Base-by-base conservation (phyloP, 2,797 vertebrate species). In the Sparidentex hasta region DNA sequence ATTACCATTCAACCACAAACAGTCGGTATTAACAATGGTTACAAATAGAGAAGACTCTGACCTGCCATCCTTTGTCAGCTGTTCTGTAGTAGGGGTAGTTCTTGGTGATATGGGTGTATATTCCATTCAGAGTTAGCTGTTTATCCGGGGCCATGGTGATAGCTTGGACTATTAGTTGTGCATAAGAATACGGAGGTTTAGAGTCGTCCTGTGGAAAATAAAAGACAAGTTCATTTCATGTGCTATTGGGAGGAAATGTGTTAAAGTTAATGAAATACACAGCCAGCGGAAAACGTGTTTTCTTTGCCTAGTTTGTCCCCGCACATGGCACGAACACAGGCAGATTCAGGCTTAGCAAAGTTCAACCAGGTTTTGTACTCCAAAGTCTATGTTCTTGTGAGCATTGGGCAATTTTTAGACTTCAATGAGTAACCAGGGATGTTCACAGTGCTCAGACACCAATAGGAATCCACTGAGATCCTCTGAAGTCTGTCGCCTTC, bases 41-140 rank as follows among this genome's bases (percentile, higher is more conserved):
- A 1, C 6, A 33, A 4, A 52, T 0, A 33, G 18, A 5, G 25
- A 43, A 18, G 54, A 56, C 61, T 86, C 94, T 81, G 74, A 99
- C 98, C 97, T 99, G 98, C 98, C 98, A 99, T 95, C 98, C 98
- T 94, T 99, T 99, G 93, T 99, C 98, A 41, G 98, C 98, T 11
- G 98, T 99, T 91, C 98, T 96, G 94, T 99, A 99, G 95, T 99
- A 99, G 0, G 98, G 98, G 44, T 99, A 99, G 84, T 98, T 98
- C 94, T 98, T 99, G 76, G 98, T 99, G 93, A 99, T 99, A 95
- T 99, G 98, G 58, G 97, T 98, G 79, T 99, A 99, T 84, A 99
- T 99, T 83, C 98, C 98, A 66, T 99, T 99, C 81, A 99, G 95
- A 20, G 98, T 99, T 25, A 99, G 97, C 88, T 99, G 98, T 85